Evolutionary conservation across 2,797 vertebrate genomes (phyloP), one percentile per base, ranked within the genome.

Genomic region (Eulemur coronatus): DNA sequence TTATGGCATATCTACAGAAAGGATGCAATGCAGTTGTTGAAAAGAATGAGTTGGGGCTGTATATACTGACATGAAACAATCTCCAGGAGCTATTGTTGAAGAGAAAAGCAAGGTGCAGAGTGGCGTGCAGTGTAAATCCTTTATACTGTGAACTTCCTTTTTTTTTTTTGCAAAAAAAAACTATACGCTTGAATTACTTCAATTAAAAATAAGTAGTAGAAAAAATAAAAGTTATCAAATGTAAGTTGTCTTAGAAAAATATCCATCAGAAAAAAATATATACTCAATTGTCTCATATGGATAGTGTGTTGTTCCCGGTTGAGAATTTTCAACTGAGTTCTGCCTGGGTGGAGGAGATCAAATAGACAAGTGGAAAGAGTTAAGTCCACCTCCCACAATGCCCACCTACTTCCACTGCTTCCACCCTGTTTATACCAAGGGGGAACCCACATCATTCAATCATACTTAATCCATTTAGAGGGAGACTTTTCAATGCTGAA

Each of bases 131-230:
- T 26, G 0, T 76, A 41, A 72, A 69, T 63, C 35, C 35, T 85
- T 85, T 79, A 70, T 7, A 46, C 26, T 0, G 3, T 6, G 12
- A 63, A 52, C 30, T 20, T 59, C 11, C 30, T 57, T 70, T 85
- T 43, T 50, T 17, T 59, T 57, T 11, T 28, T 28, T 59, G 9
- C 26, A 52, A 24, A 24, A 24, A 48, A 76, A 17, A 50, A 48
- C 13, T 4, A 22, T 65, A 2, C 12, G 48, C 30, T 50, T 88
- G 13, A 57, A 35, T 70, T 13, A 35, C 65, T 85, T 79, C 15
- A 28, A 12, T 92, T 86, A 89, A 91, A 93, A 63, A 63, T 33
- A 70, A 33, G 20, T 92, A 35, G 33, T 80, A 72, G 43, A 24
- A 30, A 86, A 85, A 84, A 59, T 50, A 61, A 46, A 90, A 10